Evolutionary conservation across 2,113 vertebrate species (phyloP).

Genomic region (Leptosomus discolor): DNA sequence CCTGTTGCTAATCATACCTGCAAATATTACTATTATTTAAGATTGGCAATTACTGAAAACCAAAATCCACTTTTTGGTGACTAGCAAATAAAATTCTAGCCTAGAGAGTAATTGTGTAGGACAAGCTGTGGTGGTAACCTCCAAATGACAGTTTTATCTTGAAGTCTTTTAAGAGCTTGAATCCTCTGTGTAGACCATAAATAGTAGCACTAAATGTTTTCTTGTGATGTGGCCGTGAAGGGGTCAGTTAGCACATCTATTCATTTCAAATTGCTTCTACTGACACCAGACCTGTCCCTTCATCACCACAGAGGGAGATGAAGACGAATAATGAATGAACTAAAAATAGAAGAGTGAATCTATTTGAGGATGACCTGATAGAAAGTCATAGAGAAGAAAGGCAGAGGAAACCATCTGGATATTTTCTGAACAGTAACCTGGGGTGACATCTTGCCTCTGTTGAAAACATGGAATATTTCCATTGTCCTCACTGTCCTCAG

Average conservation of each 20-base stretch:
- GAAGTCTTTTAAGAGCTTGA: neutral
- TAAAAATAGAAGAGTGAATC: slow-evolving; percentile 57
- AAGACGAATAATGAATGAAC: slow-evolving; percentile 52
- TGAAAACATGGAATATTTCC: neutral
- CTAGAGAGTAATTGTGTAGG: neutral
- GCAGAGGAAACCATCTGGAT: slow-evolving; percentile 27
- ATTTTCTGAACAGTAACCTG: slow-evolving; percentile 38
- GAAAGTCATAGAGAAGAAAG: slow-evolving; percentile 34
- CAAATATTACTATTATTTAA: neutral
- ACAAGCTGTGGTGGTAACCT: neutral
- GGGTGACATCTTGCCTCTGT: neutral
- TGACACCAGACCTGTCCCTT: slow-evolving; percentile 40
- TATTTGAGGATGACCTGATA: slow-evolving; percentile 51
- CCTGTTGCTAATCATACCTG: neutral
- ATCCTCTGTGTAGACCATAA: slow-evolving; percentile 9
- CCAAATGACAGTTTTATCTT: slow-evolving; percentile 2
- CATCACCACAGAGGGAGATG: neutral
- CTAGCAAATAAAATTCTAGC: neutral
- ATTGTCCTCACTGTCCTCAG: neutral
- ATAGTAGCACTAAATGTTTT: slow-evolving; percentile 16
- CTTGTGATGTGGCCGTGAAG: neutral
- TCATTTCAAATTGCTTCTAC: slow-evolving; percentile 36
- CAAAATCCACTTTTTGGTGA: neutral
- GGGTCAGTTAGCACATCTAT: slow-evolving; percentile 51
- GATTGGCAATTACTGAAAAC: neutral